Base-by-base conservation (phyloP, 1,140 invertebrate genomes). In the Trichonephila clavipes region DNA sequence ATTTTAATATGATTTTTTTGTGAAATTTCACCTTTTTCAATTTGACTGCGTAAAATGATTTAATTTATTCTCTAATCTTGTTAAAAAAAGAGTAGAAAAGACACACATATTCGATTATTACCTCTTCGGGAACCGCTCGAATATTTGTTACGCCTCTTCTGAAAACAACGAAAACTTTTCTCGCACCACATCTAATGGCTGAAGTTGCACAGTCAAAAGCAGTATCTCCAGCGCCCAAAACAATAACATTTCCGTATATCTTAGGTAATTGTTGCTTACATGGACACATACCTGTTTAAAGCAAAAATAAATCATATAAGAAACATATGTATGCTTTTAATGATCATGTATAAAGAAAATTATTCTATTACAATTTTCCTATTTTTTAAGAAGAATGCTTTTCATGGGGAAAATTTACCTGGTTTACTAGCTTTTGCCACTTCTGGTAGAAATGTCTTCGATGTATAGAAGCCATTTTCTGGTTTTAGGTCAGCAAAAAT, bases 141-240 rank as follows among this genome's bases (percentile, higher is more conserved):
- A 99, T 98, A 95, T 99, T 98, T 19, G 97, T 98, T 94, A 99
- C 99, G 1, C 99, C 99, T 96, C 98, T 96, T 97, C 97, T 96
- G 96, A 99, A 99, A 14, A 99, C 97, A 0, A 99, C 98, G 95
- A 97, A 99, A 0, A 99, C 99, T 93, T 97, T 97, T 62, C 96
- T 97, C 0, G 99, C 99, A 0, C 99, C 99, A 96, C 99, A 99
- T 34, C 99, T 96, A 7, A 99, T 96, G 0, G 99, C 99, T 0
- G 99, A 99, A 0, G 99, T 99, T 0, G 99, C 99, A 96, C 99
- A 99, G 96, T 99, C 99, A 96, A 99, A 99, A 0, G 99, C 99
- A 0, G 99, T 99, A 95, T 99, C 99, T 0, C 99, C 99, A 21
- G 99, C 98, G 0, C 99, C 99, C 4, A 99, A 95, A 0, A 99